Evolutionary conservation across 2,888 invertebrate genomes (phyloP), one percentile per base, ranked within the genome.

Genomic region (Lepas anatifera): DNA sequence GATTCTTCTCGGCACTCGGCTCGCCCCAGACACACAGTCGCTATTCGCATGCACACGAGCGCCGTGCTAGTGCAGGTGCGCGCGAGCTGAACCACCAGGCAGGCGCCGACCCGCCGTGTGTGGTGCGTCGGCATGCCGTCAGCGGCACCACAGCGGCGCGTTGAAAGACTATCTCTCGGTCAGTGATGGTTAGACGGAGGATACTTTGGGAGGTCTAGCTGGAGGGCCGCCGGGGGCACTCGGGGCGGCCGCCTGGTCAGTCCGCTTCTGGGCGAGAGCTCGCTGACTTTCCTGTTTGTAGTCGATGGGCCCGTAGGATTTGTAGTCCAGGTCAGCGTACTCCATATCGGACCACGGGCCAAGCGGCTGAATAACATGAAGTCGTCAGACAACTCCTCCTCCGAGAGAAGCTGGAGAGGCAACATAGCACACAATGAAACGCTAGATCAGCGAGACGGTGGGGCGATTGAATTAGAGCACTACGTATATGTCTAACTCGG

Each of bases 251-350:
- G 32, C 58, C 29, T 58, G 58, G 58, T 35, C 22, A 58, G 58
- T 16, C 58, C 58, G 58, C 58, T 58, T 58, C 58, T 58, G 35
- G 58, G 58, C 32, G 58, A 58, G 58, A 22, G 35, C 35, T 58
- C 58, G 58, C 58, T 58, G 58, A 22, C 58, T 58, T 35, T 58
- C 92, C 73, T 89, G 89, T 79, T 93, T 93, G 82, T 93, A 93
- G 82, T 93, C 90, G 79, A 93, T 92, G 67, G 93, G 93, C 75
- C 93, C 93, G 81, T 93, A 93, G 77, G 90, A 90, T 78, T 89
- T 87, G 81, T 91, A 87, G 80, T 93, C 92, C 76, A 92, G 89
- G 80, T 93, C 93, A 72, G 93, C 93, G 81, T 93, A 93, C 78
- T 90, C 90, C 81, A 93, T 84, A 81, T 93, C 92, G 80, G 85